Evolutionary conservation across 2,888 invertebrate species (phyloP), one percentile per base, ranked within the genome.

Genomic region (Hirudinaria manillensis): DNA sequence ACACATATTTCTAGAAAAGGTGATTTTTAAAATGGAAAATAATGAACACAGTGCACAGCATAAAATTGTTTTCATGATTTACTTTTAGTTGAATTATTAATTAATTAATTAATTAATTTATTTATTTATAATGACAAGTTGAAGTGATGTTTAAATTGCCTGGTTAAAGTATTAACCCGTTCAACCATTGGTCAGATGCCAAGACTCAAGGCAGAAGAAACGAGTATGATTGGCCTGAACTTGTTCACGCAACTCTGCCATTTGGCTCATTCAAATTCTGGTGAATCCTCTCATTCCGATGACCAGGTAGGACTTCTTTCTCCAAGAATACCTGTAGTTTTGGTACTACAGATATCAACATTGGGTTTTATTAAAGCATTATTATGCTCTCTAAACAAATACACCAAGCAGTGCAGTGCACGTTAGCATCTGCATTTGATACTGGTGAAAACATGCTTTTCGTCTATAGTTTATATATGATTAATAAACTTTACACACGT

Each of bases 211-310:
- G 93, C 94, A 0, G 93, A 94, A 87, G 90, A 91, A 10, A 93
- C 94, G 82, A 93, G 93, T 81, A 93, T 94, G 90, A 93, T 92
- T 80, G 94, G 93, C 0, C 87, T 96, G 27, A 93, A 92, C 80
- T 87, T 95, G 53, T 94, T 94, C 83, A 94, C 95, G 84, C 94
- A 95, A 83, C 87, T 95, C 72, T 94, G 93, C 61, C 82, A 82
- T 84, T 87, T 94, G 79, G 93, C 94, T 0, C 89, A 93, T 70
- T 89, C 93, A 38, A 89, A 92, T 1, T 91, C 84, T 4, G 88
- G 89, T 79, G 89, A 89, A 71, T 86, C 87, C 0, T 81, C 84
- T 4, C 78, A 84, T n/a, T 80, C 83, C 24, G 84, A 86, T 77
- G 83, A 85, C 45, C 90, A 91, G 85, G 85, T 85, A 36, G 38